These are phyloP conservation scores for Eledona agricola DNA, from an alignment of 2,888 invertebrate species.

Conservation along the genomic window DNA sequence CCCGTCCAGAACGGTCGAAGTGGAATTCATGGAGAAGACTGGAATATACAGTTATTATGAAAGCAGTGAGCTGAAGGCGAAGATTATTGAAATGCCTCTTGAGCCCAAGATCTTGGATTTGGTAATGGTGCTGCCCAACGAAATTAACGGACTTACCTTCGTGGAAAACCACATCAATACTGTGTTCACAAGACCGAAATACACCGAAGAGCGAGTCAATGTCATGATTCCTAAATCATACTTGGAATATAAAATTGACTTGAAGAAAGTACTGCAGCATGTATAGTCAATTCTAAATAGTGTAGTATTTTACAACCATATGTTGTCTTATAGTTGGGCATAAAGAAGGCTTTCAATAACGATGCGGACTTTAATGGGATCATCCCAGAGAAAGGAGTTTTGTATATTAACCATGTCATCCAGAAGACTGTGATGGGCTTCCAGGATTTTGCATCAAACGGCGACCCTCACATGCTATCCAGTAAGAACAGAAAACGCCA, in stretches of 20 bases:
- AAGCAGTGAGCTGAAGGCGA: slow-evolving; percentile 2
- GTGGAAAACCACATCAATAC: slow-evolving; percentile 33
- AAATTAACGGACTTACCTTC: slow-evolving; percentile 35
- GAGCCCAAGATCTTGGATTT: background rate
- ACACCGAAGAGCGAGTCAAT: slow-evolving; percentile 24
- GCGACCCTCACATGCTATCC: no score
- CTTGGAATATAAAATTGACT: slow-evolving; percentile 34
- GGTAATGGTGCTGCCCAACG: slow-evolving; percentile 36
- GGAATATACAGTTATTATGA: slow-evolving; percentile 6
- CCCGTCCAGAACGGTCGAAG: background rate
- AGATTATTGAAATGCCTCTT: slow-evolving; percentile 10
- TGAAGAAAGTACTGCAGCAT: slow-evolving; percentile 34
- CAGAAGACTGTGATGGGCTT: slow-evolving; percentile 54
- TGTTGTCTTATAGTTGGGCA: slow-evolving; percentile 28
- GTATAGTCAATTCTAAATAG: slow-evolving; percentile 38
- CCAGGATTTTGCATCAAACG: slow-evolving; percentile 45
- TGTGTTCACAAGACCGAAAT: slow-evolving; percentile 27
- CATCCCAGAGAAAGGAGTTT: slow-evolving; percentile 24
- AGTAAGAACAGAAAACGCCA: background rate
- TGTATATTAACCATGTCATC: slow-evolving; percentile 47
- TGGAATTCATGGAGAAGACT: slow-evolving; percentile 8
- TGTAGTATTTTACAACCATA: background rate
- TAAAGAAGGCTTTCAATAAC: slow-evolving; percentile 21
- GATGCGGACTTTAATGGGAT: slow-evolving; percentile 47
- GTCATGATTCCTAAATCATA: slow-evolving; percentile 39